phyloP scores from a whole-genome alignment of 1,140 invertebrate genomes.

The Caenorhabditis tropicalis region DNA sequence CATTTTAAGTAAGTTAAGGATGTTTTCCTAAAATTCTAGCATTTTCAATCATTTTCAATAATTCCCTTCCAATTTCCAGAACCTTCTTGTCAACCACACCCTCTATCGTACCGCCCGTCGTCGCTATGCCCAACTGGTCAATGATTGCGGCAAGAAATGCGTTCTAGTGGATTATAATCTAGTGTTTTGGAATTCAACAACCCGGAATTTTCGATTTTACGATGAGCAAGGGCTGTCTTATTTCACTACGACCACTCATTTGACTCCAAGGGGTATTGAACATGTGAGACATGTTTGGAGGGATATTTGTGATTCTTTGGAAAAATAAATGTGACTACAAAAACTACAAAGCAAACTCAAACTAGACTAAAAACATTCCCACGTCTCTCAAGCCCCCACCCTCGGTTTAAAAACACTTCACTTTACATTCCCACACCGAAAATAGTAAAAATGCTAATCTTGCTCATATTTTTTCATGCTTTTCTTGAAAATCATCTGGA shows the following conservation, averaged over 20 bases:
- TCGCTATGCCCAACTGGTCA: neutral
- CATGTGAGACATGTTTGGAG: neutral
- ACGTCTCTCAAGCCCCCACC: no score
- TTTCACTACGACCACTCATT: neutral
- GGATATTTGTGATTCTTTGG: conserved; percentile 9
- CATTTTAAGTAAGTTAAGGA: no score
- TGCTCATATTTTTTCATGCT: no score
- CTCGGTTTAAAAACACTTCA: no score
- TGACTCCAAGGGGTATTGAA: neutral
- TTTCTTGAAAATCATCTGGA: no score
- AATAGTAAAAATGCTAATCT: no score
- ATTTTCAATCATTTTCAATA: no score
- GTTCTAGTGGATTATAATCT: neutral
- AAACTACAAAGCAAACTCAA: no score
- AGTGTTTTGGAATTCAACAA: neutral
- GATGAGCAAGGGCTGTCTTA: neutral
- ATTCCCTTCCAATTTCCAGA: neutral
- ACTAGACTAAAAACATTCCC: no score
- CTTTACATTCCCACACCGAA: no score
- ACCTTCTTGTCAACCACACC: neutral
- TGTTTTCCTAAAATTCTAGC: no score
- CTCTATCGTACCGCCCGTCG: neutral
- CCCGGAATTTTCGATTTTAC: neutral
- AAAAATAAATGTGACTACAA: no score
- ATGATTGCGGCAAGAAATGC: neutral